A percentile compares a stretch with the other conserved stretches of the same genome.
Conservation (phyloP, 2,888 invertebrate genomes). For the Lymantria dispar region DNA sequence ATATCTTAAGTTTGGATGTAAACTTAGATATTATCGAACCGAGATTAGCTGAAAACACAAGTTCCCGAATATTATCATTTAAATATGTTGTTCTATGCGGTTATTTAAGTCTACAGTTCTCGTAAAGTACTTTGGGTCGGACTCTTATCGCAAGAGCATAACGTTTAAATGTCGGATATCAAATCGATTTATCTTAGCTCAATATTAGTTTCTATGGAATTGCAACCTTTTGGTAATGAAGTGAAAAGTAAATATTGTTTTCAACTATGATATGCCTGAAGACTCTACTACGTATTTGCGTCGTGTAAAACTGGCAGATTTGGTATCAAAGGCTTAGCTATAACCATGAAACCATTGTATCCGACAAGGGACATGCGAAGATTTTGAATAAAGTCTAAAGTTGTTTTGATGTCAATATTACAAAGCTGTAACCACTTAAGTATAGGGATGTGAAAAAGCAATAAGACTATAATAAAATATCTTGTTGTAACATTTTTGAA, state of each 20-base stretch:
- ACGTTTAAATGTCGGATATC: neutral
- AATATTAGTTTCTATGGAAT: neutral
- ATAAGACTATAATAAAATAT: no score
- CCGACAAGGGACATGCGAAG: slow-evolving; percentile 98
- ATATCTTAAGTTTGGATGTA: neutral
- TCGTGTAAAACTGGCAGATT: slow-evolving; percentile 98
- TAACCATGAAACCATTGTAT: slow-evolving; percentile 96
- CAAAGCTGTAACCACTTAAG: slow-evolving; percentile 84
- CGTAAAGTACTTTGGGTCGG: neutral
- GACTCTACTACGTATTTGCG: slow-evolving; percentile 99
- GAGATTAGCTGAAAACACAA: neutral
- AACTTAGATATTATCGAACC: neutral
- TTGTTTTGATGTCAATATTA: slow-evolving; percentile 99
- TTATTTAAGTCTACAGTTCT: neutral
- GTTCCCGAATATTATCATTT: neutral
- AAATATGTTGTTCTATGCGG: neutral
- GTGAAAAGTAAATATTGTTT: slow-evolving; percentile 91
- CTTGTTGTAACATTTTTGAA: no score
- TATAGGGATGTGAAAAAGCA: no score
- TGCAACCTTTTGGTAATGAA: no score
- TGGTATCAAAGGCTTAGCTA: slow-evolving; percentile 99
- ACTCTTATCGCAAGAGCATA: neutral
- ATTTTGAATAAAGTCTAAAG: slow-evolving; percentile 99
- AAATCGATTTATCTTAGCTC: neutral
- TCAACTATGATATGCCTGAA: slow-evolving; percentile 99